Evolutionary conservation across 2,113 vertebrate genomes (phyloP).

Genomic region (Lamprologus ornatipinnis): DNA sequence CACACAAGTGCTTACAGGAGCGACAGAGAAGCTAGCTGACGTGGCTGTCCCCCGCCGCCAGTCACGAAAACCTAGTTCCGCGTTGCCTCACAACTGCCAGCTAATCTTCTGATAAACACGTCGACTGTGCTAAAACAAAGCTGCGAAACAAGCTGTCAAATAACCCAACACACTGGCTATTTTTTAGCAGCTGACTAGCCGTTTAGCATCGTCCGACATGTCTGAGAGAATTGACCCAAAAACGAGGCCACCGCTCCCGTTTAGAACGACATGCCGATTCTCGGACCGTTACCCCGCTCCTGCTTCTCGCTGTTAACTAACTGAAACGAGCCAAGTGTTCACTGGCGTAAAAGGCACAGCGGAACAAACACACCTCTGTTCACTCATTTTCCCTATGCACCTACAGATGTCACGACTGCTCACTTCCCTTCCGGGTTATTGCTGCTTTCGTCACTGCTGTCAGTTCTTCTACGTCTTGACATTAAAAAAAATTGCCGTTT

Average conservation of each 20-base stretch:
- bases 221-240: not conserved
- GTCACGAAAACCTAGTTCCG: not conserved
- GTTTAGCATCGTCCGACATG: not conserved
- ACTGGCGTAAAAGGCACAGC: not conserved
- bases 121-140: not conserved
- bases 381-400: constrained; percentile 1
- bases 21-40: not conserved
- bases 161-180: not conserved
- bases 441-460: not conserved
- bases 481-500: fast-evolving
- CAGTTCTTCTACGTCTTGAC: not conserved
- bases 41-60: not conserved
- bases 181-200: not conserved
- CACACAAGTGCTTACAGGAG: too few species aligned
- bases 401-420: not conserved
- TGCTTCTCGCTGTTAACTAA: not conserved
- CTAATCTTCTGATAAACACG: not conserved
- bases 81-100: not conserved
- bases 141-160: not conserved
- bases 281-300: fast-evolving
- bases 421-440: constrained; percentile 30
- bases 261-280: not conserved
- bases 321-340: not conserved
- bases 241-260: not conserved
- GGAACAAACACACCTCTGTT: constrained; percentile 52